phyloP scores from a whole-genome alignment of 1,140 invertebrate species.

The Lordiphosa collinella region DNA sequence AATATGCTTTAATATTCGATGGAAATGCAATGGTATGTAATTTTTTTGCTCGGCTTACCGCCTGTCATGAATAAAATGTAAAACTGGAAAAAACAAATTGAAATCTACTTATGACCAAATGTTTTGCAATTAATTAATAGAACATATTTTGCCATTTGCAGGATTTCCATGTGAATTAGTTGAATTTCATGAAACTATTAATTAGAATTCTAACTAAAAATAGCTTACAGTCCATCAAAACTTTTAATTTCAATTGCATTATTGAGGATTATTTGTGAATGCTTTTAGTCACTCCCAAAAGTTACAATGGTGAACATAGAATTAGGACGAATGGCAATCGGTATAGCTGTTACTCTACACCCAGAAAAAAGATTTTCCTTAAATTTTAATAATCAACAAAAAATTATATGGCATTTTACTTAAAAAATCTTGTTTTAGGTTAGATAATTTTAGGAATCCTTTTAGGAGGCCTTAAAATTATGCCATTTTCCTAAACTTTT shows the following conservation, averaged over 20 bases:
- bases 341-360: too few species aligned
- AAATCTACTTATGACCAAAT: slow-evolving; percentile 6
- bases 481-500: too few species aligned
- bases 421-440: too few species aligned
- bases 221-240: background rate
- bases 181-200: slow-evolving; percentile 29
- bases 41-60: background rate
- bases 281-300: slow-evolving; percentile 2
- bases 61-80: too few species aligned
- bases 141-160: slow-evolving; percentile 42
- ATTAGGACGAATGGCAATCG: too few species aligned
- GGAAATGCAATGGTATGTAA: slow-evolving; percentile 31
- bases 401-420: too few species aligned
- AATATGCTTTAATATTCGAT: slow-evolving; percentile 40
- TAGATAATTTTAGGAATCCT: too few species aligned
- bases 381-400: too few species aligned
- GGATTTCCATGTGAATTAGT: slow-evolving; percentile 18
- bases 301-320: too few species aligned
- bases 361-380: too few species aligned
- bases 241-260: slow-evolving; percentile 15
- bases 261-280: slow-evolving; percentile 21
- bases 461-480: too few species aligned
- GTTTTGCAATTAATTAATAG: slow-evolving; percentile 36
- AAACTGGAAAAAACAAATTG: slow-evolving; percentile 2
- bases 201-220: background rate